Evolutionary conservation across 23 tunicate species (phyloP), one percentile per base, ranked within the genome.

Genomic region (Halocynthia roretzi): DNA sequence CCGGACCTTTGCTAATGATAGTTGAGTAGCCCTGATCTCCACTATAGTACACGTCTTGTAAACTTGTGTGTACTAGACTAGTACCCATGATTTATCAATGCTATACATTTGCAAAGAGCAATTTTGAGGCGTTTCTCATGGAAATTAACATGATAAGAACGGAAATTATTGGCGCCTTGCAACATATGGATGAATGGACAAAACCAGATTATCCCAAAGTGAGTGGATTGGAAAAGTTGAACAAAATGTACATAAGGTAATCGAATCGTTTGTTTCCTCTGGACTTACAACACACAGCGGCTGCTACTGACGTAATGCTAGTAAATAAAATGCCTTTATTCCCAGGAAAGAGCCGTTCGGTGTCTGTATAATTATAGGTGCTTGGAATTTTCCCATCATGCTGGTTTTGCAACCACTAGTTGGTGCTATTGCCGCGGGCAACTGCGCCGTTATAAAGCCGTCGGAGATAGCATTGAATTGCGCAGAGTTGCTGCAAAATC

Each of bases 301-400:
- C 44, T 0, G 44, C 44, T 31, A 31, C 44, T 31, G 44, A 31
- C 44, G 4, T 31, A 31, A 31, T 31, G 44, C 20, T 67, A 67
- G 23, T 20, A 15, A 19, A 15, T 68, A 68, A 19, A 68, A 20
- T 68, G 48, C 44, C 17, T 15, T 4, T 71, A 19, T 71, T 21
- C 18, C 9, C 6, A 81, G 88, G 53, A 86, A 86, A 51, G 89
- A 89, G 74, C 96, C 96, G 5, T 86, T 54, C 53, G 96, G 96
- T 53, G 78, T 80, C 8, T 86, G 87, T 61, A 53, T 89, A 63
- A 77, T 89, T 49, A 81, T 89, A 58, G 77, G 93, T 23, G 84
- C 98, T 10, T 91, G 93, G 93, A 91, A 91, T 51, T 91, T 76
- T 70, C 98, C 98, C 6, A 12, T 91, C 49, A 50, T 51, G 8